These are phyloP conservation scores for Strix uralensis DNA, from an alignment of 2,113 vertebrate species.

Conservation along the genomic window DNA sequence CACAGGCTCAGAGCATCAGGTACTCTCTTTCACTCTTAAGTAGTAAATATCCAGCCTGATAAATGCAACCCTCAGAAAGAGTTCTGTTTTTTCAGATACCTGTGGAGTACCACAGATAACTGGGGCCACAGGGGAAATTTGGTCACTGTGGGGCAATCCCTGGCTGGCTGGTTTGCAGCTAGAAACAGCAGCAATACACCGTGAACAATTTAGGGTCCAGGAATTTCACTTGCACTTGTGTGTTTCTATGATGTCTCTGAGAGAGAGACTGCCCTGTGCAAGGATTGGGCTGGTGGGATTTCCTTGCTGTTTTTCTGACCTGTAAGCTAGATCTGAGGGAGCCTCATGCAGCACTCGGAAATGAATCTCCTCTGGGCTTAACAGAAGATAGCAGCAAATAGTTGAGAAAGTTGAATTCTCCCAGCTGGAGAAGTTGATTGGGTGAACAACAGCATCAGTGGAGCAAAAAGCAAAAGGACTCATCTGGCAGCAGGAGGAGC, in stretches of 20 bases:
- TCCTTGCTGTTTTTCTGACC: not conserved
- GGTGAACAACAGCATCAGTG: not conserved
- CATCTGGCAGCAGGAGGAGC: not conserved
- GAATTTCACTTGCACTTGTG: not conserved
- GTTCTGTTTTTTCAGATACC: not conserved
- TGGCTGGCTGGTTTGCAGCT: not conserved
- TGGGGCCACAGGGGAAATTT: not conserved
- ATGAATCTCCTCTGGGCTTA: not conserved
- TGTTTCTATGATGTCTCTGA: not conserved
- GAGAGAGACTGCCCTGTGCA: not conserved
- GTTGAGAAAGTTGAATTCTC: not conserved
- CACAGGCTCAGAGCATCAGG: not conserved
- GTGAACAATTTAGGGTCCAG: no score
- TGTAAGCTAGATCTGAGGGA: not conserved
- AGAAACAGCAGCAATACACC: not conserved
- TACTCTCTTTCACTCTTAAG: not conserved
- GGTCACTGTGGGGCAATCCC: not conserved
- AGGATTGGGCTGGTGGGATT: not conserved
- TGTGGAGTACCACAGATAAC: not conserved
- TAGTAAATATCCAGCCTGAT: not conserved
- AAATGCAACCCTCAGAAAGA: not conserved
- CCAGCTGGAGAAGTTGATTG: fast-evolving
- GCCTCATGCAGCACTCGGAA: not conserved
- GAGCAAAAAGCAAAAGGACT: not conserved
- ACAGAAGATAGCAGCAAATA: not conserved